These are phyloP conservation scores for Himalopsyche tibetana DNA, from an alignment of 2,888 invertebrate genomes.

Conservation along the genomic window DNA sequence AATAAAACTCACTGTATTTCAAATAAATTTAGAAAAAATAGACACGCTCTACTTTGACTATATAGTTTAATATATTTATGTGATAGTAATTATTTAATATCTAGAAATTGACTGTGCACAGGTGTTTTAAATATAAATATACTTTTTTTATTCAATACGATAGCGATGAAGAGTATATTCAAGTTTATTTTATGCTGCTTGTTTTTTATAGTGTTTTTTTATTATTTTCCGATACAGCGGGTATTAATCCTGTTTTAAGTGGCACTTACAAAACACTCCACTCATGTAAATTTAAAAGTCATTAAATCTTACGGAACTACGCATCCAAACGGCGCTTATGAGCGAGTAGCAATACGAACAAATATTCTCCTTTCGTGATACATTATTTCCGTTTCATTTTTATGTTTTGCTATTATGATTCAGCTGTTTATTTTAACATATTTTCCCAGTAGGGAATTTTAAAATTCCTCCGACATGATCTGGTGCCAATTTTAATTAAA, in stretches of 20 bases:
- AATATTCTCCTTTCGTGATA: not conserved
- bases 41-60: too few relatives aligned
- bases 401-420: not conserved
- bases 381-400: not conserved
- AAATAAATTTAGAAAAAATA: too few relatives aligned
- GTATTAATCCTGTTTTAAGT: slow-evolving; percentile 34
- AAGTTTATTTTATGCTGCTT: not conserved
- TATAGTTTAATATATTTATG: too few relatives aligned
- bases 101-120: too few relatives aligned
- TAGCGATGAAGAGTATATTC: too few relatives aligned
- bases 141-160: too few relatives aligned
- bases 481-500: too few relatives aligned
- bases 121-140: too few relatives aligned
- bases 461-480: too few relatives aligned
- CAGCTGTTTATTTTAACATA: not conserved
- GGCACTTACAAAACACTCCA: slow-evolving; percentile 41
- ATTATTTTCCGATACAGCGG: slow-evolving; percentile 4
- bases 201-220: slow-evolving; percentile 14
- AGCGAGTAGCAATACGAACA: not conserved
- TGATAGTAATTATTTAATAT: too few relatives aligned
- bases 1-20: too few relatives aligned
- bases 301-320: slow-evolving; percentile 23
- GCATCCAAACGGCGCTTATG: not conserved
- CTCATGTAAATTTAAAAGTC: slow-evolving; percentile 31
- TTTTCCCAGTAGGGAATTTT: not conserved